Conservation (phyloP, 1,140 invertebrate species). For the Dendroctonus ponderosae region DNA sequence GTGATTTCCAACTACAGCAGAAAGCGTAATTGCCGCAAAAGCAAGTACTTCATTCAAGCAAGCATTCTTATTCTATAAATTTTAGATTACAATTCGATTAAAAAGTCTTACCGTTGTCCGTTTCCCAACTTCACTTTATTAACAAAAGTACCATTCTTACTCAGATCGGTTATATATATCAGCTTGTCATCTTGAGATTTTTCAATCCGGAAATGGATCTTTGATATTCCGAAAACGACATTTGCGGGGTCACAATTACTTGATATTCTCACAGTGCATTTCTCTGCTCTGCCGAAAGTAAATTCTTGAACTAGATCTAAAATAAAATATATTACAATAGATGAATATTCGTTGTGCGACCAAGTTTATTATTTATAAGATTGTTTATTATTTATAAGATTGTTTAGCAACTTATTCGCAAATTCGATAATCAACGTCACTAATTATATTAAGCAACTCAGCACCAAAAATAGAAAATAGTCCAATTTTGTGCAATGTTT, state of each 20-base stretch:
- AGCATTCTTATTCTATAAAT: too few species aligned
- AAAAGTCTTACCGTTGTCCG: constrained; percentile 32
- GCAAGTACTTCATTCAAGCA: too few species aligned
- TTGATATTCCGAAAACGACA: constrained; percentile 55
- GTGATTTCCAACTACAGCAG: too few species aligned
- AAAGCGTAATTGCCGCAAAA: too few species aligned
- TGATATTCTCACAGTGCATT: constrained; percentile 52
- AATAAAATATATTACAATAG: constrained; percentile 23
- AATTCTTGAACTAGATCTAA: constrained; percentile 54
- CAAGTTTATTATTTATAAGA: too few species aligned
- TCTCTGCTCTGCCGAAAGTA: constrained; percentile 52
- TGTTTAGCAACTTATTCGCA: too few species aligned
- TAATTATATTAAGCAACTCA: too few species aligned
- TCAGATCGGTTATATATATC: constrained; percentile 42
- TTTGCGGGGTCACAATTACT: constrained; percentile 47
- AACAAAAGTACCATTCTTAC: constrained; percentile 48
- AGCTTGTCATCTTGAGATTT: constrained; percentile 41
- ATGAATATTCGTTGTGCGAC: too few species aligned
- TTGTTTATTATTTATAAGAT: too few species aligned
- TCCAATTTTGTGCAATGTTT: too few species aligned
- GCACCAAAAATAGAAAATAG: too few species aligned
- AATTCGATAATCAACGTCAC: too few species aligned
- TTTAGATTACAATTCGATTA: constrained; percentile 1
- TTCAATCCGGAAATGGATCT: constrained; percentile 55
- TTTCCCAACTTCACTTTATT: constrained; percentile 41